Conservation (phyloP, 2,888 invertebrate genomes). For the Cremastinae sp. region DNA sequence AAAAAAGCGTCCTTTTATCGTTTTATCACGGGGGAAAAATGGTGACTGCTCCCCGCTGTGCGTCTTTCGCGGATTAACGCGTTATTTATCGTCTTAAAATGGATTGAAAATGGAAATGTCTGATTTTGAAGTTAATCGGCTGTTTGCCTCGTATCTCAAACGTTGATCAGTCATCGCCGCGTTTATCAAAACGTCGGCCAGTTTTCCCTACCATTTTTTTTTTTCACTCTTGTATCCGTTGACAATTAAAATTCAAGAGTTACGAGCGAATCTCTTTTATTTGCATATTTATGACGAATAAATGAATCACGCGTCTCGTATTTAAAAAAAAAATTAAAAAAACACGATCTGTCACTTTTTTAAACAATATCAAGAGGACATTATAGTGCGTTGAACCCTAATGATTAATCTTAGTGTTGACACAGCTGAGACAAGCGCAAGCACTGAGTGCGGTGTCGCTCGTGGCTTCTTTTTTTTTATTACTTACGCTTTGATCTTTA, state of each 20-base stretch:
- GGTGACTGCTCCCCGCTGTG: neutral
- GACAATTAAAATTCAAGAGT: no score
- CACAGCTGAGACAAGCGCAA: slow-evolving; percentile 12
- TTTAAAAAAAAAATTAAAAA: neutral
- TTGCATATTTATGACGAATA: no score
- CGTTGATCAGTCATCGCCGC: neutral
- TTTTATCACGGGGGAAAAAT: neutral
- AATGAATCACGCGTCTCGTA: no score
- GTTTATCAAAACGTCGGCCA: neutral
- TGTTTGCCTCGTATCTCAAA: neutral
- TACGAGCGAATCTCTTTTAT: no score
- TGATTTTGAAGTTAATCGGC: no score
- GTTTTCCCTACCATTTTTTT: no score
- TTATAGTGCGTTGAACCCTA: slow-evolving; percentile 3
- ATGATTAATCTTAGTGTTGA: slow-evolving; percentile 21
- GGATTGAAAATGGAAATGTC: no score
- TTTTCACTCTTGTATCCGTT: no score
- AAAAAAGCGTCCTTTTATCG: neutral
- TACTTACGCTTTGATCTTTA: no score
- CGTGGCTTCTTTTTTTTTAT: no score
- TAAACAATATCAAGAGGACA: neutral
- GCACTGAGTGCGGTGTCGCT: neutral
- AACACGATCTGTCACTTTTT: neutral
- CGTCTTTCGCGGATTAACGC: neutral
- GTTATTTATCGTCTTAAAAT: neutral